Evolutionary conservation across 2,888 invertebrate species (phyloP).

Genomic region (Mylabris sibirica): DNA sequence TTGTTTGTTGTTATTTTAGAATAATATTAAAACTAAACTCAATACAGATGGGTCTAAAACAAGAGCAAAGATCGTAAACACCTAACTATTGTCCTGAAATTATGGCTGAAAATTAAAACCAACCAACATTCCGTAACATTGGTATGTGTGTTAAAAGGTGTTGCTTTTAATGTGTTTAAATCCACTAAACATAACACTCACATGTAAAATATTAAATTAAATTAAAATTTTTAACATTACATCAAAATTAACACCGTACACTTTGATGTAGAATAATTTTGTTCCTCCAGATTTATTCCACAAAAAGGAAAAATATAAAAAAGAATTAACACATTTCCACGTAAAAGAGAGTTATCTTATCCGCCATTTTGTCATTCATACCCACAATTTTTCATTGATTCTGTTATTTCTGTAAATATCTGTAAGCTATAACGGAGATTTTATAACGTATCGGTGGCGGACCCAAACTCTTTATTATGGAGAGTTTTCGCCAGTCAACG

Average conservation of each 20-base stretch:
- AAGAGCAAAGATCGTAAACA: slow-evolving; percentile 25
- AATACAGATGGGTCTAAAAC: slow-evolving; percentile 14
- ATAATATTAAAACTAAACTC: slow-evolving; percentile 23
- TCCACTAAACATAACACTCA: slow-evolving; percentile 18
- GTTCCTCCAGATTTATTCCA: slow-evolving; percentile 39
- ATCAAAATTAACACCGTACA: slow-evolving; percentile 23
- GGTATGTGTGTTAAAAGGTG: slow-evolving; percentile 18
- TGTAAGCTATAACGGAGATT: no score
- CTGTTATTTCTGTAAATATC: no score
- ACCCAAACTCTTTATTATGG: no score
- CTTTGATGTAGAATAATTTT: slow-evolving; percentile 21
- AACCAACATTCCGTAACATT: slow-evolving; percentile 5
- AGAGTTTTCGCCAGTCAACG: no score
- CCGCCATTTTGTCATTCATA: no score
- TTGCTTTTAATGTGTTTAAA: slow-evolving; percentile 23
- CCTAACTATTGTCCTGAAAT: slow-evolving; percentile 26
- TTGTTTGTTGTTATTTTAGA: slow-evolving; percentile 28
- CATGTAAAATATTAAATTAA: slow-evolving; percentile 16
- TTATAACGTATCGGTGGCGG: no score
- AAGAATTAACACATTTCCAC: no score
- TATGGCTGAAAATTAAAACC: slow-evolving; percentile 27
- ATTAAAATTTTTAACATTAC: slow-evolving; percentile 22
- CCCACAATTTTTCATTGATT: no score
- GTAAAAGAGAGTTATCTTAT: no score
- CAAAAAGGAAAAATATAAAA: not conserved